Conservation (phyloP, 2,888 invertebrate species). For the Galerucella calmariensis region DNA sequence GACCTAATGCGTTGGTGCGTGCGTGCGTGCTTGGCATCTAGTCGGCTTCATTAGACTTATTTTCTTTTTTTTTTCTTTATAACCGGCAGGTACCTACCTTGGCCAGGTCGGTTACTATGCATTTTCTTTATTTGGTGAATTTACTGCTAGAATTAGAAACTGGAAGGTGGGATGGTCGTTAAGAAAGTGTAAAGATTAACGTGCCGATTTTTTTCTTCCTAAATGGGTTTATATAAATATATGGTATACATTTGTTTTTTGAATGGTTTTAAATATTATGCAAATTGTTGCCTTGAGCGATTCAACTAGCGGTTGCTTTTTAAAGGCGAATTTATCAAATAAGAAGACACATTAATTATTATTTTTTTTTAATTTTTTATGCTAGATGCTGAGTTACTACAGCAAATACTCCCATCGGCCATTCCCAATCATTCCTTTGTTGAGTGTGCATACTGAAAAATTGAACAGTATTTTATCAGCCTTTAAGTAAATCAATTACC, state of each 20-base stretch:
- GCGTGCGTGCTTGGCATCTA: slow-evolving; percentile 41
- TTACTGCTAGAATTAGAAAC: slow-evolving; percentile 24
- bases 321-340: background rate
- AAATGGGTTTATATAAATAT: background rate
- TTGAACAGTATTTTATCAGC: no score
- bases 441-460: no score
- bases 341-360: no score
- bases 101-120: slow-evolving; percentile 9
- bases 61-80: slow-evolving; percentile 24
- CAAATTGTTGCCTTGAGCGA: background rate
- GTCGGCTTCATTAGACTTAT: slow-evolving; percentile 26
- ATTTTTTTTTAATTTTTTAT: no score
- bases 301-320: background rate
- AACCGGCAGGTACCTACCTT: slow-evolving; percentile 27
- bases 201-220: background rate
- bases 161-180: background rate
- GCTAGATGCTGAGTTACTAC: no score
- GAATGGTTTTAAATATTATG: background rate
- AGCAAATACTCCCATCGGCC: no score
- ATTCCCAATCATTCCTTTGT: no score
- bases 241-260: background rate
- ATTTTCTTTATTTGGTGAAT: slow-evolving; percentile 28
- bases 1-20: slow-evolving; percentile 34
- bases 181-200: slow-evolving; percentile 10
- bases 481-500: no score